phyloP scores from a whole-genome alignment of 2,797 vertebrate species.

The Dryobates pubescens region DNA sequence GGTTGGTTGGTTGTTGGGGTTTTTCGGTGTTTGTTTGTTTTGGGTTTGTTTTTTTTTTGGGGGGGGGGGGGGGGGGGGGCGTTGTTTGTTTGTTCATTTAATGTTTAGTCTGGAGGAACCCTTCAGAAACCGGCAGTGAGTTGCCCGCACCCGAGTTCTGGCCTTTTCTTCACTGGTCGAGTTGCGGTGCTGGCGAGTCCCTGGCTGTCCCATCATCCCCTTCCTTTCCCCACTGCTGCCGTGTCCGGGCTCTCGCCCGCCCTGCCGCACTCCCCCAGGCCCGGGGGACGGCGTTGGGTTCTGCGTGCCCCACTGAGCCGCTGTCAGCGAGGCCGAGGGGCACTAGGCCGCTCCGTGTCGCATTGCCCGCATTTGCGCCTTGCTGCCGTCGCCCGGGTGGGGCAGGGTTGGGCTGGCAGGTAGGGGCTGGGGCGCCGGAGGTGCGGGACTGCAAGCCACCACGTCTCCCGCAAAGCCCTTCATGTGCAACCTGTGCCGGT shows the following conservation, averaged over 20 bases:
- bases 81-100: neutral
- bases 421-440: neutral
- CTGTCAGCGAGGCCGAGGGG: neutral
- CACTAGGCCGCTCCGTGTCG: slow-evolving; percentile 17
- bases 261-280: neutral
- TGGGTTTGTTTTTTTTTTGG: no score
- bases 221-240: no score
- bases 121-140: neutral
- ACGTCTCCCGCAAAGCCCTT: neutral
- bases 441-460: neutral
- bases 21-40: no score
- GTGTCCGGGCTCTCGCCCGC: no score
- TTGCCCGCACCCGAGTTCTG: neutral
- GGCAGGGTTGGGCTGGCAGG: neutral
- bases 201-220: neutral
- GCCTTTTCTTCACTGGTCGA: neutral
- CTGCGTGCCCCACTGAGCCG: neutral
- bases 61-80: no score
- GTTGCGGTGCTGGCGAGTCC: neutral
- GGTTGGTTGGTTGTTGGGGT: neutral
- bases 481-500: neutral
- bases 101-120: neutral
- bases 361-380: neutral
- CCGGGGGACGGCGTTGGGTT: neutral
- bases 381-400: neutral